These are phyloP conservation scores for Esox niger DNA, from an alignment of 2,113 vertebrate genomes.

Conservation along the genomic window DNA sequence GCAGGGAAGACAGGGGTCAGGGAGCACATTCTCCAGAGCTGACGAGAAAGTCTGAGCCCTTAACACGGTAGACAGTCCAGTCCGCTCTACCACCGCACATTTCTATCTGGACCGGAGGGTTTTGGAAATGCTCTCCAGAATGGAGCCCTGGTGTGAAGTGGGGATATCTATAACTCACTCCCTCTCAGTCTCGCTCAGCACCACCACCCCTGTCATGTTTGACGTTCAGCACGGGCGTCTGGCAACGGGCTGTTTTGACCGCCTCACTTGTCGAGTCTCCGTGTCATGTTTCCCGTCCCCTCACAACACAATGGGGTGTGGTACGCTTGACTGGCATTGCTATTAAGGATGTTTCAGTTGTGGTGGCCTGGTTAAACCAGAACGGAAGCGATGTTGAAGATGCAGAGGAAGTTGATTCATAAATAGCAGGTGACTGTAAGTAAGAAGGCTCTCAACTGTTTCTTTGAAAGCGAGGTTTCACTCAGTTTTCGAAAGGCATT, in stretches of 20 bases:
- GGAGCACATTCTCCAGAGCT: background rate
- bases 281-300: background rate
- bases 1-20: too few relatives aligned
- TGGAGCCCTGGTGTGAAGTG: too few relatives aligned
- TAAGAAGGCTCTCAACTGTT: too few relatives aligned
- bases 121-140: too few relatives aligned
- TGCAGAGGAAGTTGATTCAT: too few relatives aligned
- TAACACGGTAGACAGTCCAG: background rate
- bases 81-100: background rate
- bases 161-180: background rate
- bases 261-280: background rate
- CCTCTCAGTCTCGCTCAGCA: background rate
- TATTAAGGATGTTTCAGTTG: background rate
- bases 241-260: background rate
- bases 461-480: too few relatives aligned
- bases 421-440: too few relatives aligned
- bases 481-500: too few relatives aligned
- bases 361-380: background rate
- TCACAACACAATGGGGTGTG: background rate
- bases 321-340: background rate
- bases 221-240: background rate
- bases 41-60: background rate
- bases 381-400: background rate
- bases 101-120: background rate
- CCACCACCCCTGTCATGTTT: background rate